Conservation (phyloP, 2,888 invertebrate genomes). For the Hetaerina titia region DNA sequence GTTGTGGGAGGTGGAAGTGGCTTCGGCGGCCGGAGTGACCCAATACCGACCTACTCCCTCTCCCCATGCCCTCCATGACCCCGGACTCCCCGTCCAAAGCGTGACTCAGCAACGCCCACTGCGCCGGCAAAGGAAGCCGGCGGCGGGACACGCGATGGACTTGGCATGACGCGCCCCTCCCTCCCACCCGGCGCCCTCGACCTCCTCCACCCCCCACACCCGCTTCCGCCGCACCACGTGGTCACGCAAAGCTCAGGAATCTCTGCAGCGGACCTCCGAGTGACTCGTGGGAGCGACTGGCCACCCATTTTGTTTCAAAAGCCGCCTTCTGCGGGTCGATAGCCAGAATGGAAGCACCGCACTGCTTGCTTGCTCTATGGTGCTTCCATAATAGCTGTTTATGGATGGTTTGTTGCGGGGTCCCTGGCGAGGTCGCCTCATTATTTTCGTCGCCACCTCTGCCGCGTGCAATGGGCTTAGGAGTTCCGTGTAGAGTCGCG, state of each 20-base stretch:
- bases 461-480: neutral
- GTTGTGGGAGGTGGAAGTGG: neutral
- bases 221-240: neutral
- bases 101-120: neutral
- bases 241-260: neutral
- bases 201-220: neutral
- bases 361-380: neutral
- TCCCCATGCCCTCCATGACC: neutral
- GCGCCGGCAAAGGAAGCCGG: neutral
- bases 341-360: neutral
- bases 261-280: no score
- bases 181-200: neutral
- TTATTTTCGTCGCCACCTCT: neutral
- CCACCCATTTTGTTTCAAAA: neutral
- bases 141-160: neutral
- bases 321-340: neutral
- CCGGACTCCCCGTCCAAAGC: neutral
- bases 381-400: constrained; percentile 31
- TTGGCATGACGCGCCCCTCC: neutral
- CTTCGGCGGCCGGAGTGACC: neutral
- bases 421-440: neutral
- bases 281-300: neutral
- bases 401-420: neutral
- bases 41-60: neutral
- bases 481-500: neutral